Percentiles rank a stretch among this genome's conserved stretches.
phyloP scores from a whole-genome alignment of 2,113 vertebrate species.

The Hyla sarda region DNA sequence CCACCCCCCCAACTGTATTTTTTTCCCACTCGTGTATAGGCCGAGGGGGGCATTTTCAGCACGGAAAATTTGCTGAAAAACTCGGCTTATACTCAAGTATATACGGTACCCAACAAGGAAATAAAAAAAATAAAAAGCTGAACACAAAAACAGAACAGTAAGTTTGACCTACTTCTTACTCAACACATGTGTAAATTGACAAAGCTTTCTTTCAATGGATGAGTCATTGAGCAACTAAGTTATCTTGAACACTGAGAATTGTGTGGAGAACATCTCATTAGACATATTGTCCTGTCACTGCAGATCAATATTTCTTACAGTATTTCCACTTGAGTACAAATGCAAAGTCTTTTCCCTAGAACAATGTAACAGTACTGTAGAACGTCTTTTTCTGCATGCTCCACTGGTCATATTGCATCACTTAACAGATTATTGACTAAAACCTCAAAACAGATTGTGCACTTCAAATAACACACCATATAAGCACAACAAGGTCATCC shows the following conservation, averaged over 20 bases:
- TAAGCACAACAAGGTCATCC: constrained; percentile 16
- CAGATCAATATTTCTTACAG: constrained; percentile 47
- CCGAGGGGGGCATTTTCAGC: too few species aligned
- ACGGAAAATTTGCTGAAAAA: too few species aligned
- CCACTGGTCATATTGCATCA: constrained; percentile 27
- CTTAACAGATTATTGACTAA: constrained; percentile 49
- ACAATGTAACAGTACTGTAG: constrained; percentile 1
- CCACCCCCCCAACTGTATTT: too few species aligned
- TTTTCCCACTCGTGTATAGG: too few species aligned
- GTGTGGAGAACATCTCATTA: background rate
- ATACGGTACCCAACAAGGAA: too few species aligned
- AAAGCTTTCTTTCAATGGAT: constrained; percentile 1
- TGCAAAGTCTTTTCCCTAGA: background rate
- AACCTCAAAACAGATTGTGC: constrained; percentile 35
- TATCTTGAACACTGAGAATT: background rate
- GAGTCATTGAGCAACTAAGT: constrained; percentile 1
- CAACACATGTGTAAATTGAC: constrained; percentile 1
- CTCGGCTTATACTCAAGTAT: too few species aligned
- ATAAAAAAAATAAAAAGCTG: too few species aligned
- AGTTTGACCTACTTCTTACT: background rate
- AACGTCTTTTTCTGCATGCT: constrained; percentile 9
- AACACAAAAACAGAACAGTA: too few species aligned
- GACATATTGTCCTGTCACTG: constrained; percentile 7
- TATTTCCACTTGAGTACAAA: constrained; percentile 27
- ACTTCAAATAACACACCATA: constrained; percentile 8